phyloP scores from a whole-genome alignment of 2,888 invertebrate genomes.

The Argynnis bischoffii region DNA sequence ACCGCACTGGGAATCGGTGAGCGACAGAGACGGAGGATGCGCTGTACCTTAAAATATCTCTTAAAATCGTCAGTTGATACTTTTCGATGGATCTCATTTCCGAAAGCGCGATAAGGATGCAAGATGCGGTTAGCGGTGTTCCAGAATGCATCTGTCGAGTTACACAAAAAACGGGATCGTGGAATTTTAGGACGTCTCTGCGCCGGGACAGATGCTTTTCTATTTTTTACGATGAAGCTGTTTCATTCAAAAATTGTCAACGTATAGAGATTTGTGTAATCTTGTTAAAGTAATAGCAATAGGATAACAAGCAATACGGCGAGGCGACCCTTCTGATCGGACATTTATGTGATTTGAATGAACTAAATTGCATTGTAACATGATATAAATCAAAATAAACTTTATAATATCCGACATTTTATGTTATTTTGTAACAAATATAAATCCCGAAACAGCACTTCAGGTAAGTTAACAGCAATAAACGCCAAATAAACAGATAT shows the following conservation, averaged over 20 bases:
- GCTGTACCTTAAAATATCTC: conserved; percentile 72
- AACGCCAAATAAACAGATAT: conserved; percentile 10
- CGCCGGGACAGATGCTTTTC: conserved; percentile 73
- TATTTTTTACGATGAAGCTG: conserved; percentile 71
- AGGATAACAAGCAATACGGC: conserved; percentile 61
- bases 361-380: conserved; percentile 17
- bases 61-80: conserved; percentile 62
- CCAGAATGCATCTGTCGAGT: conserved; percentile 81
- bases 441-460: background rate
- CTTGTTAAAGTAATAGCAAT: conserved; percentile 73
- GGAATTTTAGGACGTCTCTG: conserved; percentile 79
- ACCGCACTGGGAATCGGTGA: conserved; percentile 50
- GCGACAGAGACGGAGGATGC: conserved; percentile 70
- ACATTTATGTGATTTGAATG: conserved; percentile 34
- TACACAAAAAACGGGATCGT: conserved; percentile 73
- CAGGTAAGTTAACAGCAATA: background rate
- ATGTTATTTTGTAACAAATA: background rate
- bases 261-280: conserved; percentile 80
- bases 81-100: conserved; percentile 69
- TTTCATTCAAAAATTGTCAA: conserved; percentile 80
- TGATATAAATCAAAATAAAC: background rate
- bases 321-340: conserved; percentile 49
- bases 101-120: conserved; percentile 73
- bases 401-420: background rate
- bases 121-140: conserved; percentile 79